Conservation (phyloP, 1,140 invertebrate species). For the Glossosoma conforme region DNA sequence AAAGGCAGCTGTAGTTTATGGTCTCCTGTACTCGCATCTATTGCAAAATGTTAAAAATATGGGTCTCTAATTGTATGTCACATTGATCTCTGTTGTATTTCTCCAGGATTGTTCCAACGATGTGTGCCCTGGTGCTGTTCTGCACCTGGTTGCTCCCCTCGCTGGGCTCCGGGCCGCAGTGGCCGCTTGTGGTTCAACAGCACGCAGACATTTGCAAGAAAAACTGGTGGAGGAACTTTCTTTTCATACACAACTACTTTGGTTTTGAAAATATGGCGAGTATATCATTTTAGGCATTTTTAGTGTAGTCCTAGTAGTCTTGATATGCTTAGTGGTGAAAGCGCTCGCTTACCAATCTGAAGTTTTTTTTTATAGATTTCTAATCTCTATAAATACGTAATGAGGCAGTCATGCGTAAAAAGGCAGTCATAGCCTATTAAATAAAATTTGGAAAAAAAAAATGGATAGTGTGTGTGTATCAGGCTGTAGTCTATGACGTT, state of each 20-base stretch:
- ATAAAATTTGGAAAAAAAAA: too few species aligned
- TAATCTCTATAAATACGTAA: too few species aligned
- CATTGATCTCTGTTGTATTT: background rate
- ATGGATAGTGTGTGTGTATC: too few species aligned
- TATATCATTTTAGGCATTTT: background rate
- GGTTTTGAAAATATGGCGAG: slow-evolving; percentile 60
- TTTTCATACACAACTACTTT: slow-evolving; percentile 63
- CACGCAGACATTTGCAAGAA: slow-evolving; percentile 59
- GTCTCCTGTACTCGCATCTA: too few species aligned
- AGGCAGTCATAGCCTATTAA: too few species aligned
- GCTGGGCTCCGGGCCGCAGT: slow-evolving; percentile 59
- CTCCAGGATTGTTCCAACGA: slow-evolving; percentile 54
- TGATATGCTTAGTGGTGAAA: slow-evolving; percentile 12
- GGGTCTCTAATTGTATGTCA: too few species aligned
- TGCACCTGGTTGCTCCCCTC: slow-evolving; percentile 59
- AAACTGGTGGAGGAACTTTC: slow-evolving; percentile 59
- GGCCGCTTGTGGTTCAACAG: slow-evolving; percentile 59
- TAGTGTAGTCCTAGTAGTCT: background rate
- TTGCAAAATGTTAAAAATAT: too few species aligned
- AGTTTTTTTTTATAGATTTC: too few species aligned
- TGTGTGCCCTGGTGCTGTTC: slow-evolving; percentile 59
- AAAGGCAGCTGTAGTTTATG: too few species aligned
- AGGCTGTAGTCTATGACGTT: too few species aligned
- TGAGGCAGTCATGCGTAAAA: too few species aligned
- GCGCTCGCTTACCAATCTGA: too few species aligned